Base-by-base conservation (phyloP, 2,888 invertebrate genomes). In the Myathropa florea region DNA sequence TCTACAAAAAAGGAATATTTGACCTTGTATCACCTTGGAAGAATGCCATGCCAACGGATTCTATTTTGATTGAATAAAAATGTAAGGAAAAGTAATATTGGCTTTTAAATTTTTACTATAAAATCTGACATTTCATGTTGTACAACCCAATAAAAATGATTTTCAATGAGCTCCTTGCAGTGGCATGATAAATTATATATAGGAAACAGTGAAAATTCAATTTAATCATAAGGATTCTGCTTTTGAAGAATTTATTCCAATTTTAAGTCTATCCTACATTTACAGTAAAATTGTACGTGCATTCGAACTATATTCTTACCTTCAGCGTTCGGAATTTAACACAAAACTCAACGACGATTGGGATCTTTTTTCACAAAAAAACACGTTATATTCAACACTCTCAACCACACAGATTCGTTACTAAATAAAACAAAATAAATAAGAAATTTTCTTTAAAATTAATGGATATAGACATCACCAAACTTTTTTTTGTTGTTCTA, bases 261-360 rank as follows among this genome's bases (percentile, higher is more conserved):
- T 39, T 39, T 39, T 18, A 4, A n/a, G 39, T 39, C 39, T 39
- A 39, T n/a, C 39, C 39, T 39, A 39, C n/a, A 18, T 14, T 33
- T 53, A 55, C 4, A 12, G n/a, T 39, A 61, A 21, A 61, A 53
- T 53, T 72, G 33, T 33, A 55, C 81, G 75, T 81, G 81, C 81
- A 81, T 59, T 33, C 39, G 70, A 75, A 46, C 39, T 6, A 39
- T 68, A 55, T n/a, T 81, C 81, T 82, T 82, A 82, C 81, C 81
- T 82, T 72, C 28, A 36, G 18, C 21, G 3, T 23, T 26, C 21
- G 53, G 36, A 63, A 33, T 46, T 18, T 65, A 30, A 59, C 12
- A 64, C 64, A 79, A 30, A 26, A 60, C 23, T 46, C 46, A 18
- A 46, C 46, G 46, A 46, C 46, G 46, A 4, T 7, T 12, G 33